These are phyloP conservation scores for Antheraea pernyi DNA, from an alignment of 1,140 invertebrate species.

Conservation along the genomic window DNA sequence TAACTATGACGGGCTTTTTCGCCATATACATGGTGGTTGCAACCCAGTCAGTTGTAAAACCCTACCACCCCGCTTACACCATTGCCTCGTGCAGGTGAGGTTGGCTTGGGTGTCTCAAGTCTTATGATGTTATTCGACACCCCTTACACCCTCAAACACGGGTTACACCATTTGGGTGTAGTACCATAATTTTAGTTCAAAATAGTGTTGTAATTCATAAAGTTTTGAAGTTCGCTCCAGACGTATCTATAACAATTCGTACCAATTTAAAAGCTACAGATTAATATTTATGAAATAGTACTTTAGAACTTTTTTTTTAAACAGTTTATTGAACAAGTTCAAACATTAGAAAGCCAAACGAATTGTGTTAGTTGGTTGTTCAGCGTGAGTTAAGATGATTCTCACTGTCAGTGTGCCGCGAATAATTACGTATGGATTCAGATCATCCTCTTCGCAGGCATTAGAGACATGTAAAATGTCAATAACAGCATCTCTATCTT, in stretches of 20 bases:
- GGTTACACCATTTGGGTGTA: too few relatives aligned
- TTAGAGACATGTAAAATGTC: constrained; percentile 20
- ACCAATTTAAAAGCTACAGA: not conserved
- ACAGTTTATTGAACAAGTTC: constrained; percentile 21
- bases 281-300: not conserved
- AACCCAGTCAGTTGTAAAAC: too few relatives aligned
- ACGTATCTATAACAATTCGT: not conserved
- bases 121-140: too few relatives aligned
- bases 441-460: constrained; percentile 36
- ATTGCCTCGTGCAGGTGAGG: too few relatives aligned
- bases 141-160: too few relatives aligned
- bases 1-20: too few relatives aligned
- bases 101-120: too few relatives aligned
- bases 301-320: not conserved
- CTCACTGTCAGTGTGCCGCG: constrained; percentile 55
- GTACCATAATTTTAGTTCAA: too few relatives aligned
- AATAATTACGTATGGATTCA: constrained; percentile 55
- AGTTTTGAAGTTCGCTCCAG: too few relatives aligned
- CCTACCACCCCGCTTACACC: too few relatives aligned
- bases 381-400: constrained; percentile 57
- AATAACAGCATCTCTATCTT: not conserved
- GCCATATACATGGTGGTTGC: too few relatives aligned
- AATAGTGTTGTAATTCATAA: too few relatives aligned
- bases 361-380: constrained; percentile 57
- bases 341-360: constrained; percentile 47